Base-by-base conservation (phyloP, 2,888 invertebrate genomes). In the Ennomos quercinarius region DNA sequence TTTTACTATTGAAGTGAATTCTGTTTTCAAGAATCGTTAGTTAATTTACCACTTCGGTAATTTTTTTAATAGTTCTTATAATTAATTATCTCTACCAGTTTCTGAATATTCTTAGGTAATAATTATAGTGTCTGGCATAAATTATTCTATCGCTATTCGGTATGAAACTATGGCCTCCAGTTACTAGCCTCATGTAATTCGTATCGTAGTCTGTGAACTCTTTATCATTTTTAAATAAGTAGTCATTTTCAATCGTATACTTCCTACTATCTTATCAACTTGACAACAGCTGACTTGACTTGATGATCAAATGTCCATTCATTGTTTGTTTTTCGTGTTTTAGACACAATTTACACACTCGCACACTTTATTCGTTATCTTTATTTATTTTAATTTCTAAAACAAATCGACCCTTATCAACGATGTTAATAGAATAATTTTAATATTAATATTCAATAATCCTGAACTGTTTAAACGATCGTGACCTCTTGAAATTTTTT, bases 381-480 rank as follows among this genome's bases (percentile, higher is more conserved):
- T 67, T 70, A 73, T 77, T 75, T 73, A 74, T 73, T 72, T 72
- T 70, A 68, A 68, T 67, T 67, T 75, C 76, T 74, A 72, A 77
- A 73, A 71, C 66, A 46, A 64, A 66, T 48, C 41, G 45, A 35
- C 53, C 61, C 64, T 43, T 73, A 76, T 78, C 72, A 72, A 53
- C 68, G 54, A 48, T 57, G 67, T 67, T 73, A 76, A 77, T 76
- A 73, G 68, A 78, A 78, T 73, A 73, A 61, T 75, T 67, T 57
- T 67, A 67, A 68, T 71, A 76, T 78, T 75, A 80, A 80, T 77
- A 59, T 68, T 83, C 74, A 85, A 83, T 84, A 74, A 80, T 75
- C 73, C 68, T 72, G 62, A 70, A 70, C 71, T 73, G 73, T 79
- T 76, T 65, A 70, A 67, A 67, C 67, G 57, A 67, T 60, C 56